phyloP scores from a whole-genome alignment of 2,113 vertebrate genomes.

The Micronycteris hirsuta region DNA sequence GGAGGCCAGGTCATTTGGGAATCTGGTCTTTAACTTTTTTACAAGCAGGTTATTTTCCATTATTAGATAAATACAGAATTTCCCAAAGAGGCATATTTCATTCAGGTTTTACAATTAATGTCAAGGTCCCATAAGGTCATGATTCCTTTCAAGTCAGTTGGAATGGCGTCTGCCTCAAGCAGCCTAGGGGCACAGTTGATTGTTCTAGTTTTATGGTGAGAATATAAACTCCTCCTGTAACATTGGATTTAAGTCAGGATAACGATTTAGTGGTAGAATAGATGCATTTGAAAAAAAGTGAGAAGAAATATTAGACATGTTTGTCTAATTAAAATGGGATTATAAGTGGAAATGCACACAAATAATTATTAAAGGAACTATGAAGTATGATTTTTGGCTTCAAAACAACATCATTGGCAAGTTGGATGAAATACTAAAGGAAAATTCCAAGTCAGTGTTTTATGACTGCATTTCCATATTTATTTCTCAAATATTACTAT shows the following conservation, averaged over 20 bases:
- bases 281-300: not conserved
- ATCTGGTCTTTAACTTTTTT: conserved; percentile 28
- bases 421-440: not conserved
- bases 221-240: conserved; percentile 37
- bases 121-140: conserved; percentile 62
- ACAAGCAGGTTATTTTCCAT: conserved; percentile 40
- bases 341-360: not conserved
- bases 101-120: conserved; percentile 49
- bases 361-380: not conserved
- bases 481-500: not conserved
- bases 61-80: conserved; percentile 44
- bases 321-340: not conserved
- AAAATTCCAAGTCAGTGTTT: not conserved
- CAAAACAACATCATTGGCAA: not conserved
- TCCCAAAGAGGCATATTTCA: conserved; percentile 54
- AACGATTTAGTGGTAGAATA: not conserved
- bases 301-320: not conserved
- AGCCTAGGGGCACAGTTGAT: conserved; percentile 54
- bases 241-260: conserved; percentile 29
- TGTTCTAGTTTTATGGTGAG: conserved; percentile 51
- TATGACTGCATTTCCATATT: not conserved
- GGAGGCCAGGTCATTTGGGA: conserved; percentile 18
- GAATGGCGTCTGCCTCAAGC: conserved; percentile 60
- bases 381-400: not conserved
- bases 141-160: conserved; percentile 49